Conservation (phyloP, 2,797 vertebrate species). For the Chloroceryle inda region DNA sequence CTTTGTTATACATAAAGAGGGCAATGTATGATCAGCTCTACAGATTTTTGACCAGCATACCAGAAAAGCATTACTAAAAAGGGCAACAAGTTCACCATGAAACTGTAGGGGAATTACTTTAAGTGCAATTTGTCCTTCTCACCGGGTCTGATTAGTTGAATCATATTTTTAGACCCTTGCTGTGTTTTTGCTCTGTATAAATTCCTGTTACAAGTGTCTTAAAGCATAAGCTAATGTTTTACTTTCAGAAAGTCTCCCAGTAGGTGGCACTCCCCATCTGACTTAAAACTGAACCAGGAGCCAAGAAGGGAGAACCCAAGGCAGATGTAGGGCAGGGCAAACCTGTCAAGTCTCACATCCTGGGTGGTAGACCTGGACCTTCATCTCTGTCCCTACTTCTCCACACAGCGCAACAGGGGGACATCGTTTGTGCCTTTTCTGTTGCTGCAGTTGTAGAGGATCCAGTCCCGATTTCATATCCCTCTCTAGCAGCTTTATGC, state of each 20-base stretch:
- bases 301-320: not conserved
- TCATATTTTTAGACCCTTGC: not conserved
- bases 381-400: not conserved
- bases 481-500: not conserved
- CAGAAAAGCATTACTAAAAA: not conserved
- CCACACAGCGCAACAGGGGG: not conserved
- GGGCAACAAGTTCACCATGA: not conserved
- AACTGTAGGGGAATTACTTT: not conserved
- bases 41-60: not conserved
- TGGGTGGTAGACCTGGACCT: rapidly evolving
- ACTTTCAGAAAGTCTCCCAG: conserved; percentile 39
- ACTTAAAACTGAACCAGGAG: not conserved
- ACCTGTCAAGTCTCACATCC: not conserved
- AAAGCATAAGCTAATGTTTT: not conserved
- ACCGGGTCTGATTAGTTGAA: not conserved
- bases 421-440: not conserved
- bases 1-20: not conserved
- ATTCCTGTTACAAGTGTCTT: not conserved
- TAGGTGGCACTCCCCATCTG: conserved; percentile 56
- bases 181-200: not conserved
- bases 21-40: not conserved
- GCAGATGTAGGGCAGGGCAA: not conserved
- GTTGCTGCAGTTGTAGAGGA: not conserved
- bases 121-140: not conserved
- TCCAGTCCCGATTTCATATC: not conserved